Evolutionary conservation across 2,113 vertebrate species (phyloP), one percentile per base, ranked within the genome.

Genomic region (Urocynchramus pylzowi): DNA sequence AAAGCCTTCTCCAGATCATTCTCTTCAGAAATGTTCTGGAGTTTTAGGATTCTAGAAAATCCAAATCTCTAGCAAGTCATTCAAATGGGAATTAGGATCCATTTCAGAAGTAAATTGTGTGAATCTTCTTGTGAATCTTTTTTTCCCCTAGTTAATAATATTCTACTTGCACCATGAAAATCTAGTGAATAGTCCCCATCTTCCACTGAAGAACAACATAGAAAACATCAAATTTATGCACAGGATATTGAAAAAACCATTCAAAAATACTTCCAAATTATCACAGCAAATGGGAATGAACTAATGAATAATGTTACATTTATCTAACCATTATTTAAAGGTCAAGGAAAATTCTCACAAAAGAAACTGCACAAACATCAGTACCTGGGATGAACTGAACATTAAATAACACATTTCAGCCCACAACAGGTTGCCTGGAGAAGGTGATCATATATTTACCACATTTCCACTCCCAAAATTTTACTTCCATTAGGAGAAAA

Each of bases 221-320:
- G 39, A 56, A 44, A 47, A 83, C 27, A 39, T 2, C 41, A 59
- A 75, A 76, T 23, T 37, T 26, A 18, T 6, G 23, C 27, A 54
- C 0, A 1, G 16, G 13, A 21, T 3, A 9, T 23, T 9, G 52
- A 63, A 70, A 90, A 81, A 31, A 4, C 0, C 7, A 33, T 17
- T 33, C 39, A 50, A 80, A 89, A 84, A 44, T 9, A n/a, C 20
- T 68, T 65, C 8, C 31, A 70, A 57, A 60, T 79, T 56, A 60
- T 10, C 53, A 37, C 12, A 82, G 76, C 21, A 90, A 84, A 68
- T 11, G 13, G 30, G 42, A 89, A n/a, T 7, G 16, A 65, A 80
- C 39, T 50, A 82, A 73, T 28, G 37, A 71, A 44, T n/a, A 54
- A 77, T 11, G 33, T 15, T 19, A 28, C 33, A n/a, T 35, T 88